Evolutionary conservation across 2,113 vertebrate genomes (phyloP).

Genomic region (Prochilodus magdalenae): DNA sequence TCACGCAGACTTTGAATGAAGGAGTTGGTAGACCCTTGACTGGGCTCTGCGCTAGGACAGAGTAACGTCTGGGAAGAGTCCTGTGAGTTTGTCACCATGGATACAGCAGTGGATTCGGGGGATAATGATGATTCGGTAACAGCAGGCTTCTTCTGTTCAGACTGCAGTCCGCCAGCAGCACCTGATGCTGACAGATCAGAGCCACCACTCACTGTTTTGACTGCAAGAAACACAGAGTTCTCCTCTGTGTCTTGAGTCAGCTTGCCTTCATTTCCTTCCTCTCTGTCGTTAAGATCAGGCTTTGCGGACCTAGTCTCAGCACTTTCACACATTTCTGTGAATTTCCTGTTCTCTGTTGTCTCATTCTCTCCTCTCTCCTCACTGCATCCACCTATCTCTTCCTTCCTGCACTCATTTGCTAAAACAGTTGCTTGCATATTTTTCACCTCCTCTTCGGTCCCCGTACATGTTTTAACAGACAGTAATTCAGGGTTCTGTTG

Average conservation of each 20-base stretch:
- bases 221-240: neutral
- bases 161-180: slow-evolving; percentile 1
- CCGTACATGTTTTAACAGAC: slow-evolving; percentile 23
- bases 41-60: slow-evolving; percentile 1
- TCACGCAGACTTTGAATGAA: slow-evolving; percentile 45
- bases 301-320: slow-evolving; percentile 27
- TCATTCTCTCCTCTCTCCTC: slow-evolving; percentile 44
- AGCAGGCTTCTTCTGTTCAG: slow-evolving; percentile 18
- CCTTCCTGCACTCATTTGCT: slow-evolving; percentile 42
- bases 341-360: slow-evolving; percentile 40
- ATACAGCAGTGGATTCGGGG: slow-evolving; percentile 3
- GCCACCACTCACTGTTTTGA: slow-evolving; percentile 1
- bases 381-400: slow-evolving; percentile 54
- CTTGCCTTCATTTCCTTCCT: slow-evolving; percentile 25
- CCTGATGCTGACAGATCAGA: neutral
- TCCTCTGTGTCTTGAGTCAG: slow-evolving; percentile 8
- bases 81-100: slow-evolving; percentile 14
- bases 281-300: slow-evolving; percentile 30
- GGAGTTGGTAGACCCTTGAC: slow-evolving; percentile 20
- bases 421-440: slow-evolving; percentile 14
- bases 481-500: neutral
- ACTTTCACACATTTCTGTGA: slow-evolving; percentile 37
- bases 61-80: slow-evolving; percentile 24
- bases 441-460: slow-evolving; percentile 42
- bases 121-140: slow-evolving; percentile 11